Percentiles rank a stretch among this genome's conserved stretches.
Evolutionary conservation across 2,888 invertebrate genomes (phyloP).

Genomic region (Epinotia nisella): DNA sequence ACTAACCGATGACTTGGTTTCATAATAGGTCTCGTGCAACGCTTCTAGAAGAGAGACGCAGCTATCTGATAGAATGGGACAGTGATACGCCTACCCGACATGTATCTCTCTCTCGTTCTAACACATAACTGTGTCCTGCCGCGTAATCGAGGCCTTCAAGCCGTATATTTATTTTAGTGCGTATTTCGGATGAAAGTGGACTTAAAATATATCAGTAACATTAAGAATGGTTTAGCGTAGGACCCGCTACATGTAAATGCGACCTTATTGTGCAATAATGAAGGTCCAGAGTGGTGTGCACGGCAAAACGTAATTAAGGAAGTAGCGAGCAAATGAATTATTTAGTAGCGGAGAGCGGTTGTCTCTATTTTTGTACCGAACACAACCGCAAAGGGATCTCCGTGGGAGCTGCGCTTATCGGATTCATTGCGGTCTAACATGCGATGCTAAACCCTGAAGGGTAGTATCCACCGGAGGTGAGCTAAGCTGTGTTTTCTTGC

Average conservation of each 20-base stretch:
- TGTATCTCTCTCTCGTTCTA: neutral
- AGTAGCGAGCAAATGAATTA: constrained; percentile 62
- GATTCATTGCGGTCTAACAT: constrained; percentile 9
- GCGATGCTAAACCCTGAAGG: neutral
- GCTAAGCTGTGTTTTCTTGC: too few relatives aligned
- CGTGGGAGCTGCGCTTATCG: neutral
- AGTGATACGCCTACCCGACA: neutral
- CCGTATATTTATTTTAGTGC: constrained; percentile 41
- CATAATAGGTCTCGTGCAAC: neutral
- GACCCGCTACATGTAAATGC: constrained; percentile 2
- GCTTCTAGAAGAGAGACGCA: neutral
- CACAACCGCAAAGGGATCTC: constrained; percentile 57
- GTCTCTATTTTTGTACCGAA: constrained; percentile 77
- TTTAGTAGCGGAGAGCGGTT: constrained; percentile 62
- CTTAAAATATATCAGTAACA: constrained; percentile 42
- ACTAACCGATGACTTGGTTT: constrained; percentile 23
- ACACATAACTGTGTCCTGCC: neutral
- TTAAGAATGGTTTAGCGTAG: constrained; percentile 37
- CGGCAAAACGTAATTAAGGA: constrained; percentile 64
- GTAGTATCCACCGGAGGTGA: too few relatives aligned
- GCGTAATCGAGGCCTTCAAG: constrained; percentile 18
- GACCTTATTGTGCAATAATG: neutral
- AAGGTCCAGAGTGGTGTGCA: neutral
- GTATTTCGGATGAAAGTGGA: constrained; percentile 39
- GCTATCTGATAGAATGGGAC: neutral